Percentiles rank a stretch among this genome's conserved stretches.
Conservation (phyloP, 2,888 invertebrate genomes). For the Neoscelio sp. region DNA sequence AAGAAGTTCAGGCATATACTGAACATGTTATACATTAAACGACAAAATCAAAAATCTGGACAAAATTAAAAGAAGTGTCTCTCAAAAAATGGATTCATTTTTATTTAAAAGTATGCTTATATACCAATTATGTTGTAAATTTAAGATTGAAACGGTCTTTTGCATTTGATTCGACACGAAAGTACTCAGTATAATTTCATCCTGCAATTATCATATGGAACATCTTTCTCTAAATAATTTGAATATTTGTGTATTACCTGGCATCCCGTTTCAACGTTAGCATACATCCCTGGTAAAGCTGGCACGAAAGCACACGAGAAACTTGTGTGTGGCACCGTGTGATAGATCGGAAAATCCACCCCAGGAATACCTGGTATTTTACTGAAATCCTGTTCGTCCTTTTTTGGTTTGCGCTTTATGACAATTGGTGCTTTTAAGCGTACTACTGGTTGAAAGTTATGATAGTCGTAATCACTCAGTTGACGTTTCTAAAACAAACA, state of each 20-base stretch:
- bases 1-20: too few relatives aligned
- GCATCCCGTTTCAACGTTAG: conserved; percentile 94
- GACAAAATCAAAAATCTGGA: too few relatives aligned
- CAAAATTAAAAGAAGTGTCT: too few relatives aligned
- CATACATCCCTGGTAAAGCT: conserved; percentile 93
- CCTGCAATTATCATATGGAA: not conserved
- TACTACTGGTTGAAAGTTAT: conserved; percentile 72
- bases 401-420: conserved; percentile 77
- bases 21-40: too few relatives aligned
- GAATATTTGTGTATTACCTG: conserved; percentile 85
- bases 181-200: conserved; percentile 9
- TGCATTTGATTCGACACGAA: too few relatives aligned
- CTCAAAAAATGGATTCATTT: too few relatives aligned
- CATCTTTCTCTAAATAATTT: conserved; percentile 1
- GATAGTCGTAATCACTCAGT: conserved; percentile 70
- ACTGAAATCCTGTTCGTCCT: conserved; percentile 89
- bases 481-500: conserved; percentile 63
- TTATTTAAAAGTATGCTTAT: too few relatives aligned
- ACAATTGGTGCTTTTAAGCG: conserved; percentile 69
- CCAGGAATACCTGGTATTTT: conserved; percentile 93
- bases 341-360: conserved; percentile 92
- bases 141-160: too few relatives aligned
- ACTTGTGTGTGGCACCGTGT: conserved; percentile 90
- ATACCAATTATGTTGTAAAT: too few relatives aligned
- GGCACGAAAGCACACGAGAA: conserved; percentile 92